These are phyloP conservation scores for Microcebus ravelobensis DNA, from an alignment of 2,113 vertebrate genomes.

Conservation along the genomic window DNA sequence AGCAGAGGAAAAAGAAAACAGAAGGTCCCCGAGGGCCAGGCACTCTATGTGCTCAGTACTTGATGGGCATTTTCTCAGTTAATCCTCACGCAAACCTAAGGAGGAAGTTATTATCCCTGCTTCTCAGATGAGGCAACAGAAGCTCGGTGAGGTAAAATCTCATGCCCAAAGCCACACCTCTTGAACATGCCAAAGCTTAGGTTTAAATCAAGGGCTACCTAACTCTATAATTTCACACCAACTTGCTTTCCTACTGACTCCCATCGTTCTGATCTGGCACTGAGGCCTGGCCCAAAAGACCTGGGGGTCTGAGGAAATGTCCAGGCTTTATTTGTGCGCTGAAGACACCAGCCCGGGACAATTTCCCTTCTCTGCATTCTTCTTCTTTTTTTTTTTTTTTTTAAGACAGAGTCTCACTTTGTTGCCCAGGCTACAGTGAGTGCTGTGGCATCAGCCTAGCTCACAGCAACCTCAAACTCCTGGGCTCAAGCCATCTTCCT, in stretches of 20 bases:
- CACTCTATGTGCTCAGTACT: accelerated
- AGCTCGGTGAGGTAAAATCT: background rate
- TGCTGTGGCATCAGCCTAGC: too few species aligned
- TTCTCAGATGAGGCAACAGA: background rate
- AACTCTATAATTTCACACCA: background rate
- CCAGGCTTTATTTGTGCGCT: background rate
- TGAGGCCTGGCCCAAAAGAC: background rate
- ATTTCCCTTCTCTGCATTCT: background rate
- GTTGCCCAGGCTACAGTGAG: too few species aligned
- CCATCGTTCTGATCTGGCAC: background rate
- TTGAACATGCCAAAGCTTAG: background rate
- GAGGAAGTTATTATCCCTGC: background rate
- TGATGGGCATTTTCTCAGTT: background rate
- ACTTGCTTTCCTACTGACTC: background rate
- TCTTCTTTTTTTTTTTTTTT: too few species aligned
- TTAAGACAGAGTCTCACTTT: too few species aligned
- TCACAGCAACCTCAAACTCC: too few species aligned
- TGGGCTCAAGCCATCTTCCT: too few species aligned
- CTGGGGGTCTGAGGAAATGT: background rate
- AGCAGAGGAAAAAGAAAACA: background rate
- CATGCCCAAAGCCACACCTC: background rate
- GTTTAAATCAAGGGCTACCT: background rate
- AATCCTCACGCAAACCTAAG: background rate
- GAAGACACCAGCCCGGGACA: background rate
- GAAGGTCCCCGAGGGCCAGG: accelerated